Conservation (phyloP, 2,888 invertebrate genomes). For the Litoditis marina region DNA sequence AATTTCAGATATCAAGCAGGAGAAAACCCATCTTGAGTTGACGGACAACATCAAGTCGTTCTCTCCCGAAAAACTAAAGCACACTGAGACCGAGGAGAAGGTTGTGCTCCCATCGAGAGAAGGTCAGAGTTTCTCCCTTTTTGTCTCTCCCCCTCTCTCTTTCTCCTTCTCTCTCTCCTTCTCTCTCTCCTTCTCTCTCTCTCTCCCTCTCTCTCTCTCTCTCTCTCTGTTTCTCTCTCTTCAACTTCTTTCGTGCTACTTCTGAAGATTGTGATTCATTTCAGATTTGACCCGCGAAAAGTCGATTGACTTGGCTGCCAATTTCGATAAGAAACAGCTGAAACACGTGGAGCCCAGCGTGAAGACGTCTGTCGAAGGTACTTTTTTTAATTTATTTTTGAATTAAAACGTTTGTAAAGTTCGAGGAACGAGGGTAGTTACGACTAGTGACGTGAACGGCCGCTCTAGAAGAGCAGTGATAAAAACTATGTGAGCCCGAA, state of each 20-base stretch:
- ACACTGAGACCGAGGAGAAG: slow-evolving; percentile 55
- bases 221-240: background rate
- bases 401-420: too few species aligned
- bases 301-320: slow-evolving; percentile 44
- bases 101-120: slow-evolving; percentile 35
- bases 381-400: too few species aligned
- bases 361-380: slow-evolving; percentile 44
- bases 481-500: too few species aligned
- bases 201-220: slow-evolving; percentile 2
- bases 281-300: slow-evolving; percentile 56
- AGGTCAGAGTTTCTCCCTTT: slow-evolving; percentile 23
- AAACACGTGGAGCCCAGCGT: slow-evolving; percentile 53
- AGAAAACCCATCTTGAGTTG: slow-evolving; percentile 46
- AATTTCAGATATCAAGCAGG: slow-evolving; percentile 39
- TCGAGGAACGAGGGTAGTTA: too few species aligned
- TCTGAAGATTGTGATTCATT: slow-evolving; percentile 7
- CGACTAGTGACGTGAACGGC: too few species aligned
- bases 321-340: slow-evolving; percentile 48
- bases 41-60: slow-evolving; percentile 80
- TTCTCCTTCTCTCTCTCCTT: slow-evolving; percentile 4
- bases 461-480: too few species aligned
- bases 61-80: slow-evolving; percentile 66
- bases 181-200: slow-evolving; percentile 3
- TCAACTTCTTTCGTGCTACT: background rate
- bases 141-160: background rate